Base-by-base conservation (phyloP, 2,888 invertebrate genomes). In the Protonemura montana region DNA sequence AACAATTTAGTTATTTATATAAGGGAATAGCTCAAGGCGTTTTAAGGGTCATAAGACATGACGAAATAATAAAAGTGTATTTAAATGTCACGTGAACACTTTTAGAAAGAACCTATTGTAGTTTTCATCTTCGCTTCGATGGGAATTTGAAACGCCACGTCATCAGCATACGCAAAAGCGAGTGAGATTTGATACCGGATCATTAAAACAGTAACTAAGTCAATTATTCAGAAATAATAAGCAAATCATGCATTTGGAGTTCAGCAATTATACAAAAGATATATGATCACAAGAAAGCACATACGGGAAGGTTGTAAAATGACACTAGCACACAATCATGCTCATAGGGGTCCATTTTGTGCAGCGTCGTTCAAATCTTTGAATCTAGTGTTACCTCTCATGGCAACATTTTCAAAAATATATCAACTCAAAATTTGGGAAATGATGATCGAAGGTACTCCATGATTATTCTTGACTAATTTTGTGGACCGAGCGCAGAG, bases 171-270 rank as follows among this genome's bases (percentile, higher is more conserved):
- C 26, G 27, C 21, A 76, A 76, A 21, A 76, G n/a, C 10, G 78
- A 78, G 78, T 26, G 78, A 27, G 27, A 59, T 59, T 59, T 59
- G 59, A 59, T 59, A 59, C 21, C 16, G 59, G 16, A 13, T 13
- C 59, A 59, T 78, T 78, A 78, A 78, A 78, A 78, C 27, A 78
- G 26, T 26, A 78, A 78, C 10, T 25, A 78, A 3, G 78, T 27
- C 25, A 78, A 78, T 78, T 21, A 28, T 78, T 13, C 78, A 78
- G 10, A 28, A 78, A 5, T 25, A 16, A 78, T 78, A 26, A 78
- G 1, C 78, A 78, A 27, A 28, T 78, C n/a, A 78, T 78, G 78
- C 26, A 78, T 78, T 78, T 78, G 78, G 27, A 78, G 27, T 59
- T 59, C 59, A 59, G 59, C 21, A 59, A 59, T 59, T 59, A 59